These are phyloP conservation scores for Chalcis sispes DNA, from an alignment of 2,888 invertebrate genomes.

Conservation along the genomic window DNA sequence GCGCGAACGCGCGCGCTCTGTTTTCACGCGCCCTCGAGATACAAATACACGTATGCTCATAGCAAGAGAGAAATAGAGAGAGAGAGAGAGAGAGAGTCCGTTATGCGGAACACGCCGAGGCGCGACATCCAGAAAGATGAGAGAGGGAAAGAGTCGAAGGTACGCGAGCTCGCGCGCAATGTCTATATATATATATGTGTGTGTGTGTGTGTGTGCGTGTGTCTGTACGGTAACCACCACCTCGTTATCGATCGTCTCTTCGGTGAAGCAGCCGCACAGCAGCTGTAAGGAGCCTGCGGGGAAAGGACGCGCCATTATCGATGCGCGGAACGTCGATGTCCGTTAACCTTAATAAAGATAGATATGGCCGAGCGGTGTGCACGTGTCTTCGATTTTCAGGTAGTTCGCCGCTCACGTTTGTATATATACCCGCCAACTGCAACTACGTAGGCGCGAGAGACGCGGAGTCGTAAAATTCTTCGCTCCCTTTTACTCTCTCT, in stretches of 20 bases:
- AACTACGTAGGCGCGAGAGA: background rate
- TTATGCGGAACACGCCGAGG: conserved; percentile 60
- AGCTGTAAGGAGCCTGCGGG: background rate
- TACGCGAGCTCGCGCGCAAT: conserved; percentile 3
- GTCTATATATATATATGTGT: background rate
- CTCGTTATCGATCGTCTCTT: conserved; percentile 48
- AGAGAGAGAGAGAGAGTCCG: conserved; percentile 3
- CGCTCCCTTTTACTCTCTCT: background rate
- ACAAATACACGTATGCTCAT: conserved; percentile 23
- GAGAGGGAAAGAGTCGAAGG: too few species aligned
- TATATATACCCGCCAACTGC: background rate
- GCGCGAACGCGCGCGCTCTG: conserved; percentile 19
- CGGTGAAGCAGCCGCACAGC: background rate
- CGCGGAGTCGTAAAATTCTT: too few species aligned
- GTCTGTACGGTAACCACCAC: conserved; percentile 5
- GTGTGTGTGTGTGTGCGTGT: background rate
- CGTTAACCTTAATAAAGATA: conserved; percentile 51
- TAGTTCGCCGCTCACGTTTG: background rate
- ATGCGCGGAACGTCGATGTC: conserved; percentile 24
- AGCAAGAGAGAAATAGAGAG: too few species aligned
- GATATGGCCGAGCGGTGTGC: conserved; percentile 38
- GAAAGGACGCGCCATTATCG: conserved; percentile 33
- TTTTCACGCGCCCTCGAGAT: conserved; percentile 47
- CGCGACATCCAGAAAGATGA: conserved; percentile 60
- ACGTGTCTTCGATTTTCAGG: conserved; percentile 1